Evolutionary conservation across 2,797 vertebrate genomes (phyloP).

Genomic region (Hyperoplus lanceolatus): DNA sequence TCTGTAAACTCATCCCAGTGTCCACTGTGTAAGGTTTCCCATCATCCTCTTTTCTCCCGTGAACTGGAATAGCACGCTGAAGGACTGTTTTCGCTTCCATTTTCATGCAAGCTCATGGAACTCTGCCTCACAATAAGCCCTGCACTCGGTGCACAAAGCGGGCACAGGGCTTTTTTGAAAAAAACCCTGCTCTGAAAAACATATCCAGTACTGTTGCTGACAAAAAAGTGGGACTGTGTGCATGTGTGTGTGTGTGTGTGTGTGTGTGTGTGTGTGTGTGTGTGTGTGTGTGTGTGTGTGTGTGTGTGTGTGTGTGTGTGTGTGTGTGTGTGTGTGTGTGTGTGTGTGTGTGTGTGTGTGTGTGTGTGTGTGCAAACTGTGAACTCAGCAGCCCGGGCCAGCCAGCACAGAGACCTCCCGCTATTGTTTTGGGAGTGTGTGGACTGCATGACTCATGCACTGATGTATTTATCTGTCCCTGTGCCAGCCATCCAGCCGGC

Average conservation of each 20-base stretch:
- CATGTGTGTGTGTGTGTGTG: no score
- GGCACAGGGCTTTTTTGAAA: slow-evolving; percentile 28
- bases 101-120: slow-evolving; percentile 38
- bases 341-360: slow-evolving; percentile 11
- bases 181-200: slow-evolving; percentile 73
- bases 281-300: slow-evolving; percentile 18
- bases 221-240: slow-evolving; percentile 65
- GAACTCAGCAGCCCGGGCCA: slow-evolving; percentile 79
- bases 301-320: slow-evolving; percentile 11
- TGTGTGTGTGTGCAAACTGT: slow-evolving; percentile 72
- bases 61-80: slow-evolving; percentile 22
- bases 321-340: slow-evolving; percentile 51
- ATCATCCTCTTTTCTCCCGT: neutral
- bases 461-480: slow-evolving; percentile 82
- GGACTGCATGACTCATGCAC: slow-evolving; percentile 83
- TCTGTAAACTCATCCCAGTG: neutral
- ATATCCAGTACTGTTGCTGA: slow-evolving; percentile 64
- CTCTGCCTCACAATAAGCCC: slow-evolving; percentile 33
- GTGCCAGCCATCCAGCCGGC: slow-evolving; percentile 52
- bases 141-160: slow-evolving; percentile 44
- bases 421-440: slow-evolving; percentile 85
- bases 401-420: slow-evolving; percentile 77
- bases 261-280: no score
- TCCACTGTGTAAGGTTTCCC: neutral
- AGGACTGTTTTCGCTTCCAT: slow-evolving; percentile 42